Conservation (phyloP, 2,888 invertebrate genomes). For the Sarcophaga rosellei region DNA sequence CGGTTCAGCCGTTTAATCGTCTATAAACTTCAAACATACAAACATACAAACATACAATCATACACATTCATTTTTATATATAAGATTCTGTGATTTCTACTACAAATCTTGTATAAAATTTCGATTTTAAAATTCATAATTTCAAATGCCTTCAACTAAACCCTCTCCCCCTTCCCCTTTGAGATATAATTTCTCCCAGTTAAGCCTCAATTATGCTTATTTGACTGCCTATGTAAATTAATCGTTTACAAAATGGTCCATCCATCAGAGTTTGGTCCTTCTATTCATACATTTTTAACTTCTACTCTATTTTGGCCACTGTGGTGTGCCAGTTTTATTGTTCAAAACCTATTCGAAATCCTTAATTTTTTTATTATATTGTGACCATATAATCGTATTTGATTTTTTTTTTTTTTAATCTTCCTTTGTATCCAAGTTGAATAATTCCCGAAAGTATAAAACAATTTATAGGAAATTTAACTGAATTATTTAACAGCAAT, state of each 20-base stretch:
- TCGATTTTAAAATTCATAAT: not conserved
- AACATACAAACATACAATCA: too few relatives aligned
- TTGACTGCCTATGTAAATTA: not conserved
- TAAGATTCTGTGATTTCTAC: too few relatives aligned
- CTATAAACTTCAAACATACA: too few relatives aligned
- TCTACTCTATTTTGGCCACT: too few relatives aligned
- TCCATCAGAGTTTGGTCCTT: not conserved
- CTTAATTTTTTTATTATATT: not conserved
- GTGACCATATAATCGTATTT: not conserved
- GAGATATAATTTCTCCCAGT: not conserved
- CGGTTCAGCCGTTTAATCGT: too few relatives aligned
- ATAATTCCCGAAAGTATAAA: slow-evolving; percentile 60
- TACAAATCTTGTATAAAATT: too few relatives aligned
- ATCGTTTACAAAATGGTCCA: not conserved
- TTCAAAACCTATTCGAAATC: slow-evolving; percentile 25
- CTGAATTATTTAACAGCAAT: slow-evolving; percentile 62
- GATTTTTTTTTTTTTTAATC: not conserved
- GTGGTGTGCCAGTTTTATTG: not conserved
- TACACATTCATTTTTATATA: too few relatives aligned
- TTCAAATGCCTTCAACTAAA: too few relatives aligned
- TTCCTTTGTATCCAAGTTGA: not conserved
- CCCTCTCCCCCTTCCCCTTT: not conserved
- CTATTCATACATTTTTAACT: too few relatives aligned
- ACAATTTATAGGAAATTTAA: slow-evolving; percentile 64
- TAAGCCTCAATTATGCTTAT: not conserved